phyloP scores from a whole-genome alignment of 1,140 invertebrate species.

The Pissodes strobi region DNA sequence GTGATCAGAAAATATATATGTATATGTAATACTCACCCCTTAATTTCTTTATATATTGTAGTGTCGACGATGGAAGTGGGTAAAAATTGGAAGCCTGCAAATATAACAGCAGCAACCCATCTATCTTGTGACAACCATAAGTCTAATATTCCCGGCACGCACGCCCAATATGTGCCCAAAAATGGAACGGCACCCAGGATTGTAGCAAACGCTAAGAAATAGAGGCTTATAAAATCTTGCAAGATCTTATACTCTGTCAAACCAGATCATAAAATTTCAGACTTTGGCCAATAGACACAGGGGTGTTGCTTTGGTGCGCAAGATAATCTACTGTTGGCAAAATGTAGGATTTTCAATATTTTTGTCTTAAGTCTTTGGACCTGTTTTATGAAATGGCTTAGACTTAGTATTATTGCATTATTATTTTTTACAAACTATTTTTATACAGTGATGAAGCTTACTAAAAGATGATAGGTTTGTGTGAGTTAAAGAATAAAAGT shows the following conservation, averaged over 20 bases:
- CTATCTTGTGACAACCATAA: slow-evolving; percentile 89
- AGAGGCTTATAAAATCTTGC: background rate
- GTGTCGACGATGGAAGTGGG: slow-evolving; percentile 92
- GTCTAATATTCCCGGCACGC: slow-evolving; percentile 90
- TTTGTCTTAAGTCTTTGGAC: too few species aligned
- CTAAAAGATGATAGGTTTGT: too few species aligned
- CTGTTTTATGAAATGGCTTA: too few species aligned
- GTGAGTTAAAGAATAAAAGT: too few species aligned
- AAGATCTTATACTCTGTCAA: background rate
- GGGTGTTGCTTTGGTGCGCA: too few species aligned
- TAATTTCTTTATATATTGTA: slow-evolving; percentile 95
- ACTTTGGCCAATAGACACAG: too few species aligned
- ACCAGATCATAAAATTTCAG: background rate
- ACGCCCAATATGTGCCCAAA: slow-evolving; percentile 92
- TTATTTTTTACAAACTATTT: too few species aligned
- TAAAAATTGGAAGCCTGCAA: slow-evolving; percentile 83
- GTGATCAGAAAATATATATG: too few species aligned
- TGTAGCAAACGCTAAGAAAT: slow-evolving; percentile 76
- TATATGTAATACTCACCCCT: slow-evolving; percentile 85
- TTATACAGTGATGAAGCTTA: too few species aligned
- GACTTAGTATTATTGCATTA: too few species aligned
- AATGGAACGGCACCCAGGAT: slow-evolving; percentile 93
- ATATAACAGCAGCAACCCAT: slow-evolving; percentile 73
- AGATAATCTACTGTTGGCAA: too few species aligned
- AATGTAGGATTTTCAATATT: too few species aligned